phyloP scores from a whole-genome alignment of 92 coral and sea anemone genomes.

The Parazoanthus atlanticus region DNA sequence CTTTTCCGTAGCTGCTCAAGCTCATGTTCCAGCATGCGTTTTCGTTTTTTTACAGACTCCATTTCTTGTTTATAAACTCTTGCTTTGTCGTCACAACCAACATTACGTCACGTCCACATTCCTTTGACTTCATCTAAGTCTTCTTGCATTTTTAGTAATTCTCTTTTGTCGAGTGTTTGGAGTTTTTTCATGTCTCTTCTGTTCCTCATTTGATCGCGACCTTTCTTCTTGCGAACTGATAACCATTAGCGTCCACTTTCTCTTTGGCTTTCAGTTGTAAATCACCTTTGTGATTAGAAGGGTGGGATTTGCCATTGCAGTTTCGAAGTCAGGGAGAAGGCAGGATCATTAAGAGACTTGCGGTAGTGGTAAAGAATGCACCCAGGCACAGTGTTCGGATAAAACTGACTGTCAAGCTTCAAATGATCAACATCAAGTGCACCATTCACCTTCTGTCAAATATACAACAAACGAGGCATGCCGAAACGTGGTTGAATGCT shows the following conservation, averaged over 20 bases:
- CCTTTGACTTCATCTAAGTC: slow-evolving; percentile 39
- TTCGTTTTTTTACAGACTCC: slow-evolving; percentile 7
- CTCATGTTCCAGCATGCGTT: not conserved
- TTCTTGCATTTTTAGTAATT: slow-evolving; percentile 20
- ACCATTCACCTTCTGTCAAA: slow-evolving; percentile 3
- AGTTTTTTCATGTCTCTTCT: slow-evolving; percentile 13
- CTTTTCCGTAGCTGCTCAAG: slow-evolving; percentile 12
- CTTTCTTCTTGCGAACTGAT: slow-evolving; percentile 23
- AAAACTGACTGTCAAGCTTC: slow-evolving; percentile 23
- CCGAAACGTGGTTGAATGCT: too few relatives aligned
- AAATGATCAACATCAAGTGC: slow-evolving; percentile 17
- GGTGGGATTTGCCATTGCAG: slow-evolving; percentile 29
- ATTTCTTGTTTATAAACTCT: slow-evolving; percentile 11
- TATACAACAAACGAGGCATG: not conserved
- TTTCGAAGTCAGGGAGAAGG: too few relatives aligned
- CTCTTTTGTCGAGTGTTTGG: slow-evolving; percentile 26
- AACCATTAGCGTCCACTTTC: slow-evolving; percentile 38
- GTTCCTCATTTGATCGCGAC: slow-evolving; percentile 23
- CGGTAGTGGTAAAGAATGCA: slow-evolving; percentile 33
- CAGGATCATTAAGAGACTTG: slow-evolving; percentile 24
- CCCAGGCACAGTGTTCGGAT: slow-evolving; percentile 25
- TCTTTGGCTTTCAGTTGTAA: slow-evolving; percentile 22
- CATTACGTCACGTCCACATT: slow-evolving; percentile 29
- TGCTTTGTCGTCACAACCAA: slow-evolving; percentile 29
- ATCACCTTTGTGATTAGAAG: slow-evolving; percentile 6